Evolutionary conservation across 2,797 vertebrate genomes (phyloP).

Genomic region (Manis crassicaudata): DNA sequence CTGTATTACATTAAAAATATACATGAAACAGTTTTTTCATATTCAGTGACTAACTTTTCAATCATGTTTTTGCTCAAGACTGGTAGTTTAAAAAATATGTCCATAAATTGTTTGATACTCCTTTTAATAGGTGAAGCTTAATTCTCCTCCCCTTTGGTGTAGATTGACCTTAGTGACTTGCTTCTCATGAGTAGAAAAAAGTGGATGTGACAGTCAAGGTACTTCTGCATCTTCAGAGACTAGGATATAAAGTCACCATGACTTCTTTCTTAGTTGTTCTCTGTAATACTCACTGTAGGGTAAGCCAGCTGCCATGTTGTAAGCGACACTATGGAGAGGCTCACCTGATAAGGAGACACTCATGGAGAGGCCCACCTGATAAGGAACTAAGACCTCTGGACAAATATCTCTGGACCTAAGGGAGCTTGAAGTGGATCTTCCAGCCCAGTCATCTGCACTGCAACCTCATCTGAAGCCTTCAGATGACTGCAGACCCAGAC

Average conservation of each 20-base stretch:
- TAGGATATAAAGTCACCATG: neutral
- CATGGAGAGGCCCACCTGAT: neutral
- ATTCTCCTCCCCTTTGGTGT: neutral
- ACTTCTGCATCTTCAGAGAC: neutral
- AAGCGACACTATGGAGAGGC: neutral
- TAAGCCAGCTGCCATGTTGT: neutral
- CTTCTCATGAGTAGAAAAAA: neutral
- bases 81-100: neutral
- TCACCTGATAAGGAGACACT: neutral
- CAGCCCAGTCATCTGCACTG: neutral
- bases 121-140: neutral
- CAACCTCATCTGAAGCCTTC: neutral
- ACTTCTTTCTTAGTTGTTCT: neutral
- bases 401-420: neutral
- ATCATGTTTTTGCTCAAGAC: neutral
- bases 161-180: neutral
- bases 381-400: neutral
- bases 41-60: neutral
- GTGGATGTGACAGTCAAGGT: neutral
- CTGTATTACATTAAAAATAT: neutral
- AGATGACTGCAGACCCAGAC: neutral
- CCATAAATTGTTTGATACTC: neutral
- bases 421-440: neutral
- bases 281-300: neutral
- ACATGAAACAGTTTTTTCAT: neutral